Evolutionary conservation across 2,888 invertebrate genomes (phyloP).

Genomic region (Spodoptera exigua): DNA sequence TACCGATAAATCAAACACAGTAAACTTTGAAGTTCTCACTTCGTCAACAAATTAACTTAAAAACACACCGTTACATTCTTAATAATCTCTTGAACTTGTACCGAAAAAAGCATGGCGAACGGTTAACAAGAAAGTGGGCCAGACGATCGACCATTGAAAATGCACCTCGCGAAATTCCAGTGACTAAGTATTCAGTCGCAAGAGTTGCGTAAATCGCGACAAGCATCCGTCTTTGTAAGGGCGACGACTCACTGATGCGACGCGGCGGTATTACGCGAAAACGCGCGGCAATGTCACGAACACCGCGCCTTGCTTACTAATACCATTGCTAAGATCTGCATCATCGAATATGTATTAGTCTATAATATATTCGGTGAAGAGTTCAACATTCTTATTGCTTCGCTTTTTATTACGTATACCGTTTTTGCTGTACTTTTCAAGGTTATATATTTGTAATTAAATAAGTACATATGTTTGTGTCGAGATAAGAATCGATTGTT

Average conservation of each 20-base stretch:
- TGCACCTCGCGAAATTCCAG: conserved; percentile 56
- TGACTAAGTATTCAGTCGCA: conserved; percentile 57
- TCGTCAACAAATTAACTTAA: conserved; percentile 7
- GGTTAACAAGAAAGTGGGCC: conserved; percentile 58
- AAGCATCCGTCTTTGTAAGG: conserved; percentile 52
- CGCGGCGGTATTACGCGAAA: conserved; percentile 29
- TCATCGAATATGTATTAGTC: conserved; percentile 17
- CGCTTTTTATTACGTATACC: neutral
- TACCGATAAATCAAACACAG: too few relatives aligned
- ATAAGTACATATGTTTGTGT: conserved; percentile 33
- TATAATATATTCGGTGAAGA: conserved; percentile 6
- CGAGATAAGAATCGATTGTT: conserved; percentile 27
- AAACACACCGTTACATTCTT: conserved; percentile 43
- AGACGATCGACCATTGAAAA: conserved; percentile 37
- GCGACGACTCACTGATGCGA: conserved; percentile 43
- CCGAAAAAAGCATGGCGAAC: conserved; percentile 40
- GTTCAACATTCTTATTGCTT: conserved; percentile 6
- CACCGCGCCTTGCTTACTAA: conserved; percentile 30
- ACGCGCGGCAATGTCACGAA: conserved; percentile 33
- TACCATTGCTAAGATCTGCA: conserved; percentile 10
- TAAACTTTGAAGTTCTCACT: too few relatives aligned
- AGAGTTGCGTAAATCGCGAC: conserved; percentile 44
- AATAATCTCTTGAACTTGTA: conserved; percentile 42
- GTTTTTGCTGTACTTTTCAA: conserved; percentile 20
- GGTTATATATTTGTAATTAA: conserved; percentile 10